Conservation (phyloP, 1,140 invertebrate species). For the Panagrolaimus sp. region DNA sequence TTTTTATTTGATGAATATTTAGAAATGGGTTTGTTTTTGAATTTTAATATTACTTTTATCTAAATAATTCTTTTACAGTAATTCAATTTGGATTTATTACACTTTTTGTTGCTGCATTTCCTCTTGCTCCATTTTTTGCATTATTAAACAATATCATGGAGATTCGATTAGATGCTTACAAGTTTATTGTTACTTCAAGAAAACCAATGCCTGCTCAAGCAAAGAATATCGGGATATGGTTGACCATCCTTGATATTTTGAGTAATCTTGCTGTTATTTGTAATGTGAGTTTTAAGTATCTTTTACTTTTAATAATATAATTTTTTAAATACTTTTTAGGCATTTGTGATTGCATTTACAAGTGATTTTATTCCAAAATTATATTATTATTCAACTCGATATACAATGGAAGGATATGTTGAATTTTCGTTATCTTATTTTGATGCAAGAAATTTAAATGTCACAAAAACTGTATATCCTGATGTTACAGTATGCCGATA, state of each 20-base stretch:
- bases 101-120: conserved; percentile 78
- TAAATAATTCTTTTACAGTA: conserved; percentile 63
- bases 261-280: conserved; percentile 83
- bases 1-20: conserved; percentile 92
- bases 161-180: conserved; percentile 75
- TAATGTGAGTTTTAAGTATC: conserved; percentile 66
- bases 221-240: conserved; percentile 76
- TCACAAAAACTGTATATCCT: conserved; percentile 30
- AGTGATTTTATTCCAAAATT: conserved; percentile 90
- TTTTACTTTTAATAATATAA: too few relatives aligned
- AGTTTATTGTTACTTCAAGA: conserved; percentile 72
- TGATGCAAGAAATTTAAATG: conserved; percentile 34
- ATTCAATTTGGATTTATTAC: conserved; percentile 81
- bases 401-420: conserved; percentile 25
- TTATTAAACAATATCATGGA: conserved; percentile 77
- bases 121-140: conserved; percentile 75
- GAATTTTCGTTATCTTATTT: conserved; percentile 66
- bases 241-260: conserved; percentile 78
- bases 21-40: conserved; percentile 75
- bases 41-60: conserved; percentile 18
- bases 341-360: conserved; percentile 95
- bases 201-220: conserved; percentile 72
- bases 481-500: conserved; percentile 69
- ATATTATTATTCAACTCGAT: conserved; percentile 68
- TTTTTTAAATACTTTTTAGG: too few relatives aligned